Evolutionary conservation across 2,888 invertebrate species (phyloP).

Genomic region (Polietes domitor): DNA sequence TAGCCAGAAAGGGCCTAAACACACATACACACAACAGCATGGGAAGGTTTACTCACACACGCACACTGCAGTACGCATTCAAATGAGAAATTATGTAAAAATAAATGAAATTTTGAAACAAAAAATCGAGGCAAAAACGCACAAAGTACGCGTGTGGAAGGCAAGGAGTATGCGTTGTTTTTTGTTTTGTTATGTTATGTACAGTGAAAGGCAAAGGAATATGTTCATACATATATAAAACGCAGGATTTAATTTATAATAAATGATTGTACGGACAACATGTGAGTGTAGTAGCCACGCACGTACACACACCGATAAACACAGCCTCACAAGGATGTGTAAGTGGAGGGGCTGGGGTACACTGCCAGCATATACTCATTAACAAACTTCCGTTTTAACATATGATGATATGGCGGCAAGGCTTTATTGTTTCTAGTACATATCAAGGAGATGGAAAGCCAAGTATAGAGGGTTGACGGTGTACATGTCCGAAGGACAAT

Average conservation of each 20-base stretch:
- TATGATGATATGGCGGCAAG: slow-evolving; percentile 41
- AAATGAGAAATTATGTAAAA: slow-evolving; percentile 69
- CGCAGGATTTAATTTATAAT: slow-evolving; percentile 28
- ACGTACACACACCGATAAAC: background rate
- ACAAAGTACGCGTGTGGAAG: slow-evolving; percentile 14
- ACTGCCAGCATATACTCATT: slow-evolving; percentile 53
- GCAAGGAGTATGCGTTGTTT: background rate
- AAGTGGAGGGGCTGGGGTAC: background rate
- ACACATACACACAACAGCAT: slow-evolving; percentile 4
- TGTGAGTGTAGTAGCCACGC: background rate
- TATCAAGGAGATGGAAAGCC: background rate
- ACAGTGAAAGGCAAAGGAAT: background rate
- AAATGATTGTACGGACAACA: slow-evolving; percentile 9
- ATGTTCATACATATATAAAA: background rate
- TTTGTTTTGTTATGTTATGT: slow-evolving; percentile 6
- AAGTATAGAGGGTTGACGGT: background rate
- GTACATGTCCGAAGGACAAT: background rate
- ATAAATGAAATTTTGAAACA: slow-evolving; percentile 67
- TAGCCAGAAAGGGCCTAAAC: slow-evolving; percentile 17
- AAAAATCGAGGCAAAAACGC: slow-evolving; percentile 60
- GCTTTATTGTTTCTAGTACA: slow-evolving; percentile 35
- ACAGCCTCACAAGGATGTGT: background rate
- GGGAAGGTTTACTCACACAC: slow-evolving; percentile 33
- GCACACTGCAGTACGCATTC: slow-evolving; percentile 52
- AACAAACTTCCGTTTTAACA: slow-evolving; percentile 62